Evolutionary conservation across 2,797 vertebrate genomes (phyloP), one percentile per base, ranked within the genome.

Genomic region (Lophius americanus): DNA sequence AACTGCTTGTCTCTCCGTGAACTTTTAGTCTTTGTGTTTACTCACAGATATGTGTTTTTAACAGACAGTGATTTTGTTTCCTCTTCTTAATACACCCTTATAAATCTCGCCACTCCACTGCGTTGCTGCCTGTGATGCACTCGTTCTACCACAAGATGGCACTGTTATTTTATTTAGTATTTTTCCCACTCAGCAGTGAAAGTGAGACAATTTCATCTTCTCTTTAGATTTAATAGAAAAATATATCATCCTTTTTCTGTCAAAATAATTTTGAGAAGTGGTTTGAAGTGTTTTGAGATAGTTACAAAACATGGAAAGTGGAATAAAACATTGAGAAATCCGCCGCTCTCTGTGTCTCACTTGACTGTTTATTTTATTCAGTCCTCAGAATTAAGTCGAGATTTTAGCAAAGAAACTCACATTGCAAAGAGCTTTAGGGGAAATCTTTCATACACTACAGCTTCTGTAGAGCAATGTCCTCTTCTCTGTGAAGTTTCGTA

Each of bases 121-220:
- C 56, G 9, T 0, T 9, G 35, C 32, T 47, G 11, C 6, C n/a
- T 73, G 89, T 68, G 68, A 51, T 50, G 8, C 50, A 38, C 9
- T 11, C 38, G n/a, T 46, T 51, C 2, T 0, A 53, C 81, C 91
- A 89, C 86, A 85, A 91, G 89, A 81, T 85, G 88, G 82, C 78
- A 33, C 38, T 75, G 74, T 65, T 39, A 44, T 39, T 33, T 51
- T 61, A 68, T 60, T 43, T 42, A 9, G 6, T 51, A 9, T 7
- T 38, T 3, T 13, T 32, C 13, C 2, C 10, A 14, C 9, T 9
- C 4, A 37, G 42, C 11, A 14, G 48, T 2, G 61, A 41, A 54
- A 57, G 1, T n/a, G 4, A 13, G 42, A 63, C 7, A 39, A 5
- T 23, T 0, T 50, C 23, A 37, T 0, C 4, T 4, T 51, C 35